Evolutionary conservation across 2,113 vertebrate species (phyloP), one percentile per base, ranked within the genome.

Genomic region (Podarcis raffonei): DNA sequence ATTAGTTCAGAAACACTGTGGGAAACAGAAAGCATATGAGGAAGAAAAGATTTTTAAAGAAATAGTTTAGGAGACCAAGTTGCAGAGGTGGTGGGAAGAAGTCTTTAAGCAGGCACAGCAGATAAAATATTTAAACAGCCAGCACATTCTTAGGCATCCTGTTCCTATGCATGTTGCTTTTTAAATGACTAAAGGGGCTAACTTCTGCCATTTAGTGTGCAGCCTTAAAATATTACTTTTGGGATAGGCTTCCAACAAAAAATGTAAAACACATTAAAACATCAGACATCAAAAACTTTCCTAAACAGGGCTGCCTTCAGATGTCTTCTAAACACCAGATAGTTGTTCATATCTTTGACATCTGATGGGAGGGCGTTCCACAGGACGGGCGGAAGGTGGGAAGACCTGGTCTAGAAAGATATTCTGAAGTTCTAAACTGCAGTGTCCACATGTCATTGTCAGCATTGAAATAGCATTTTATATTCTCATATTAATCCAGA

Each of bases 31-130:
- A 95, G 39, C 0, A 0, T 30, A 27, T 42, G 32, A 30, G 85
- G 68, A n/a, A 27, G 86, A 84, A 76, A 80, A 81, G 84, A 93
- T 92, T 53, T 53, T 53, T 53, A 57, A 89, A 95, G 94, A 68
- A 86, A 78, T 62, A 35, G 32, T 92, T 94, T 89, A 71, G 69
- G n/a, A 71, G 69, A n/a, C 30, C 30, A 27, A 68, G 66, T 68
- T 68, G 25, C 48, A 53, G 27, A 27, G 66, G 66, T 27, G 13
- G 69, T 1, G 7, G 66, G 7, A 8, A 88, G 92, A 94, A 93
- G 62, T 81, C 81, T 92, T 94, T 81, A 90, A 93, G 85, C 71
- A 85, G 93, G 86, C 72, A 80, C 88, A 87, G 86, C n/a, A 30
- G 89, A 53, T 53, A 53, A 53, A 53, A 53, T 53, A 53, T 53